Base-by-base conservation (phyloP, 2,113 vertebrate genomes). In the Lampris incognitus region DNA sequence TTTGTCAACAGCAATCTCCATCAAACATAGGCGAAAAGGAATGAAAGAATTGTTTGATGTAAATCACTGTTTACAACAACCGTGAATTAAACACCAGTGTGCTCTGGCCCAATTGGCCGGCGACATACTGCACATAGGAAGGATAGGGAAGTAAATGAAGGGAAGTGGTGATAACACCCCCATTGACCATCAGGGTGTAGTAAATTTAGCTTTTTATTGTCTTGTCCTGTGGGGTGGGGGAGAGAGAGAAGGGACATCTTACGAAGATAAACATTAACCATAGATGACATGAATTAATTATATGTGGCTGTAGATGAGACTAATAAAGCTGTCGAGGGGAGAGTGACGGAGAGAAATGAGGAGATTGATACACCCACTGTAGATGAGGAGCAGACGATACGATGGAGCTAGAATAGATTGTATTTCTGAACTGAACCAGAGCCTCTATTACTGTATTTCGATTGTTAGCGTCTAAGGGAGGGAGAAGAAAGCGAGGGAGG, bases 191-290 rank as follows among this genome's bases (percentile, higher is more conserved):
- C 77, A 88, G 85, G 48, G 55, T 41, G 72, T 75, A 72, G 84
- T 88, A 91, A 91, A 91, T 89, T 82, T 46, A 59, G 10, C 56
- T 78, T 64, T 66, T 86, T 85, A 87, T 89, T 85, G 83, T 82
- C 87, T 68, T 24, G 78, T 87, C 83, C 76, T 80, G 49, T 78
- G 74, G 66, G 78, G 83, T 24, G 24, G 24, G 24, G 24, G 24
- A 24, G 24, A 24, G 24, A 24, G 24, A 46, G 24, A 39, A 57
- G 44, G 46, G 70, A 81, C 79, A 60, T 61, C 81, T 78, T 69
- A 85, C 81, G 78, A 78, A 91, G 84, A 85, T 80, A 89, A 93
- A 89, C 84, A 89, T 79, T 78, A 91, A 82, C 82, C 76, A 63
- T 85, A 70, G 84, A 89, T 83, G 87, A 86, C 67, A 66, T 54